These are phyloP conservation scores for Minunthozetes semirufus DNA, from an alignment of 2,888 invertebrate species.

Conservation along the genomic window DNA sequence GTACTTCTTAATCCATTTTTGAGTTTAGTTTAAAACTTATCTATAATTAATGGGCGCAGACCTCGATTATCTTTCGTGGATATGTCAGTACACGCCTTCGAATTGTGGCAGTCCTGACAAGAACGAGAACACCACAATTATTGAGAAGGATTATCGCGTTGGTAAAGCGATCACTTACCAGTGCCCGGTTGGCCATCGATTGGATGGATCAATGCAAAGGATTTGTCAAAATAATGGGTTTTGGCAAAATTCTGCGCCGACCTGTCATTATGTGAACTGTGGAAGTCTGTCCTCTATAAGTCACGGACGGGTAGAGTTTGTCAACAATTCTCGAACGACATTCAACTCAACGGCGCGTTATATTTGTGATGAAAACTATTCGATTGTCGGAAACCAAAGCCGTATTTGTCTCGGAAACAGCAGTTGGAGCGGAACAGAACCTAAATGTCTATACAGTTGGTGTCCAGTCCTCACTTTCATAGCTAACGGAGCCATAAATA, in stretches of 20 bases:
- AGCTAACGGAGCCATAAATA: slow-evolving; percentile 64
- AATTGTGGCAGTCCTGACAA: slow-evolving; percentile 80
- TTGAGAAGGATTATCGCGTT: slow-evolving; percentile 52
- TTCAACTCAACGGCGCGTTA: slow-evolving; percentile 69
- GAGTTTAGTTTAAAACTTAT: background rate
- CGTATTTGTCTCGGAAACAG: slow-evolving; percentile 45
- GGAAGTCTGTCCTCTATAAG: slow-evolving; percentile 59
- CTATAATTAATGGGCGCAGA: slow-evolving; percentile 46
- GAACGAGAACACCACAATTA: slow-evolving; percentile 67
- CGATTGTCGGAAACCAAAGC: slow-evolving; percentile 61
- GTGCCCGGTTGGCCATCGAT: slow-evolving; percentile 74
- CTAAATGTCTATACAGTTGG: slow-evolving; percentile 44
- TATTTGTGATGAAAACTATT: slow-evolving; percentile 74
- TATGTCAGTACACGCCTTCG: slow-evolving; percentile 69
- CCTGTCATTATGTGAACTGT: slow-evolving; percentile 80
- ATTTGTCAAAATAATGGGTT: slow-evolving; percentile 67
- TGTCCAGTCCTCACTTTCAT: slow-evolving; percentile 75
- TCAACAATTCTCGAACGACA: slow-evolving; percentile 64
- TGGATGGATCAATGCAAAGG: slow-evolving; percentile 63
- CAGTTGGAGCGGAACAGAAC: slow-evolving; percentile 44
- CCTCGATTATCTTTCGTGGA: slow-evolving; percentile 84
- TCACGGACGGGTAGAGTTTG: slow-evolving; percentile 58
- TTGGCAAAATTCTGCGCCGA: slow-evolving; percentile 73
- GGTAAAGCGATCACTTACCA: slow-evolving; percentile 65
- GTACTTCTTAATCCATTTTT: background rate